Base-by-base conservation (phyloP, 2,113 vertebrate genomes). In the Oncorhynchus tshawytscha region DNA sequence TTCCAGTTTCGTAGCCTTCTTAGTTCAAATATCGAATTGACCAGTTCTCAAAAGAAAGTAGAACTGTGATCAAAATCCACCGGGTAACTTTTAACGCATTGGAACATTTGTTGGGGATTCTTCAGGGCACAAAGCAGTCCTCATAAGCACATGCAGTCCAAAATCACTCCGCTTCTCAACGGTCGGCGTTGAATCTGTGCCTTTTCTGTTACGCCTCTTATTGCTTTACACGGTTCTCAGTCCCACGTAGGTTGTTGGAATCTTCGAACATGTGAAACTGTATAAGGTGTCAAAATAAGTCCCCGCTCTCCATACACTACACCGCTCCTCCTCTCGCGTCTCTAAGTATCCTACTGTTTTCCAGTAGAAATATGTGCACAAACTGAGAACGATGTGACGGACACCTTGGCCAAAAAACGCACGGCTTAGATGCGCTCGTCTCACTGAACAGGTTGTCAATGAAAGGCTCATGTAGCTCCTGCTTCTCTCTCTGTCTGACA, bases 311-410 rank as follows among this genome's bases (percentile, higher is more conserved):
- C 70, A 64, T 80, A 90, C 88, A 91, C 85, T 86, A 31, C 86
- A 87, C 85, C 77, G 72, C 87, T 34, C 25, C 9, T 45, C 39
- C 65, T 67, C 27, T 25, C 67, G 67, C 31, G 22, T 69, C 74
- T 70, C 86, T 85, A 81, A 82, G 88, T 86, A 54, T 4, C 51
- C 51, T 54, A 84, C 85, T 76, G 86, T 82, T 82, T 86, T 89
- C 83, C 91, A 87, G 90, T 86, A 81, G 76, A 81, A 86, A 88
- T 80, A 85, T 88, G 93, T 90, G 92, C 87, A 86, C 90, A 84
- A 90, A 93, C 91, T 91, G 90, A 91, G 90, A 91, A 92, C 89
- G 90, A 91, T 86, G 73, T 67, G 15, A 74, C 64, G 73, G 73
- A 72, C 78, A 13, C 15, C 70, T 67, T 34, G 67, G 79, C 66